A percentile compares a stretch with the other conserved stretches of the same genome.
phyloP scores from a whole-genome alignment of 1,140 invertebrate genomes.

The Drosophila elegans region DNA sequence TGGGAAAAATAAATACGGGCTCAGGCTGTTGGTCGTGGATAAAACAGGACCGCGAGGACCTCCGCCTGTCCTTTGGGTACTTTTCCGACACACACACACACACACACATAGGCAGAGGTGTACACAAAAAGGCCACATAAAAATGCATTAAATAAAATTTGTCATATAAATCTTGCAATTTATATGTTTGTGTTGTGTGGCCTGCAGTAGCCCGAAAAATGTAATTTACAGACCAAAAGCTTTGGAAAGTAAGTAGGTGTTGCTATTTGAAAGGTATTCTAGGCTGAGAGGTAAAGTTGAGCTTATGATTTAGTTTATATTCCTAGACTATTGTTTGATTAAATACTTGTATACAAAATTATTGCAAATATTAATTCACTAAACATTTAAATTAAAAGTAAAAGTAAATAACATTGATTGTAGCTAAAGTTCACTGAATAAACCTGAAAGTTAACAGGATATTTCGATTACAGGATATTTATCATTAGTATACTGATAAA shows the following conservation, averaged over 20 bases:
- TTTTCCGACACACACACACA: conserved; percentile 11
- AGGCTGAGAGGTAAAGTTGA: conserved; percentile 3
- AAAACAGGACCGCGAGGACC: conserved; percentile 42
- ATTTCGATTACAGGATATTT: no score
- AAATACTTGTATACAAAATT: no score
- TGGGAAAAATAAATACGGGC: conserved; percentile 52
- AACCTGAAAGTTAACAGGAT: no score
- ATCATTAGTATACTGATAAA: no score
- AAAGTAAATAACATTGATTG: no score
- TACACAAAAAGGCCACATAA: conserved; percentile 48
- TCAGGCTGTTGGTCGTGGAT: conserved; percentile 41
- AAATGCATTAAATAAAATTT: conserved; percentile 84
- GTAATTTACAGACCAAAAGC: conserved; percentile 77
- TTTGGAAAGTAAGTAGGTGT: conserved; percentile 35
- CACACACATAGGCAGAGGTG: conserved; percentile 4
- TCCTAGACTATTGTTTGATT: background rate
- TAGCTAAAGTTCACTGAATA: no score
- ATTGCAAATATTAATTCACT: no score
- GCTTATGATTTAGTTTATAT: background rate
- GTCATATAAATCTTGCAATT: conserved; percentile 83
- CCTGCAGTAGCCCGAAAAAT: conserved; percentile 67
- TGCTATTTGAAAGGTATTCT: conserved; percentile 7
- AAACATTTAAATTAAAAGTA: no score
- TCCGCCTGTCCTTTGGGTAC: conserved; percentile 21
- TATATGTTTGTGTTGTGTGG: conserved; percentile 60